phyloP scores from a whole-genome alignment of 2,797 vertebrate genomes.

The Psittacula echo region DNA sequence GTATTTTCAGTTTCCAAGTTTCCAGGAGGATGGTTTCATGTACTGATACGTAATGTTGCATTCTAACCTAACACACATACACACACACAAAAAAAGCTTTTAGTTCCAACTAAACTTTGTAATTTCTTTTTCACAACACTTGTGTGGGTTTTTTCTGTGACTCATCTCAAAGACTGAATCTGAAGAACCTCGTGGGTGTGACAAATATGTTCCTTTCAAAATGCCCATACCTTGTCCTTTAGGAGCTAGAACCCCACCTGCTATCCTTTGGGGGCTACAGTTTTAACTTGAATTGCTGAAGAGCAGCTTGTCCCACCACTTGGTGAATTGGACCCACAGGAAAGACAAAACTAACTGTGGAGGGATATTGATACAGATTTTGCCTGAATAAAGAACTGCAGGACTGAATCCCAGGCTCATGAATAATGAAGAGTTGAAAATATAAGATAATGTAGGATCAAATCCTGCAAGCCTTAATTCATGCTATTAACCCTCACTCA shows the following conservation, averaged over 20 bases:
- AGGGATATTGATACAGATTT: background rate
- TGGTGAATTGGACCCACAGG: background rate
- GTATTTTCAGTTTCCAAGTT: constrained; percentile 42
- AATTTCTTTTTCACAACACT: constrained; percentile 21
- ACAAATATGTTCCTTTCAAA: constrained; percentile 24
- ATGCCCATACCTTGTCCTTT: background rate
- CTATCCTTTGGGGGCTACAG: background rate
- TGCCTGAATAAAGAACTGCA: background rate
- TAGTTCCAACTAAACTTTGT: constrained; percentile 43
- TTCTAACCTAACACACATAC: constrained; percentile 28
- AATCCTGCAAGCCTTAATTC: constrained; percentile 14
- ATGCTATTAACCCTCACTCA: background rate
- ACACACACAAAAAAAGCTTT: background rate
- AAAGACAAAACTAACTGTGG: background rate
- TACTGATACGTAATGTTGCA: constrained; percentile 25
- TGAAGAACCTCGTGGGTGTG: constrained; percentile 33
- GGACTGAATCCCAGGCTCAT: background rate
- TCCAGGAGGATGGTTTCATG: constrained; percentile 56
- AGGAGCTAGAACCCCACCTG: background rate
- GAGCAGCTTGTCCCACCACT: background rate
- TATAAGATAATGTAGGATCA: background rate
- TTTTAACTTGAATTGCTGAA: constrained; percentile 7
- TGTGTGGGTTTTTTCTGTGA: constrained; percentile 46
- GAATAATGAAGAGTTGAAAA: background rate
- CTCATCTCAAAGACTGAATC: constrained; percentile 60